Evolutionary conservation across 1,140 invertebrate species (phyloP), one percentile per base, ranked within the genome.

Genomic region (Fragariocoptes setiger): DNA sequence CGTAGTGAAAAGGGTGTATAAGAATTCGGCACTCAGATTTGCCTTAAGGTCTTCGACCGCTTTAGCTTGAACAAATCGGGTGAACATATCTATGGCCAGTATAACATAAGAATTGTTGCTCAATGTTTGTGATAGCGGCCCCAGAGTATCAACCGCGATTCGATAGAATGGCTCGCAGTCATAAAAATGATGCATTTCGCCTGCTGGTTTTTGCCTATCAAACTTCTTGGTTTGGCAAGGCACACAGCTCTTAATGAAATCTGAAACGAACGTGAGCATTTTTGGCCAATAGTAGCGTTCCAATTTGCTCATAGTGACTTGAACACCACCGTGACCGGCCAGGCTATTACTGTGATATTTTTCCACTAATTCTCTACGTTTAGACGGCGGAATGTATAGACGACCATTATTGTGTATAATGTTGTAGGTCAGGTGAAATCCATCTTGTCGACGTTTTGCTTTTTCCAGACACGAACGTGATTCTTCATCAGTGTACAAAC

Each of bases 121-220:
- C 25, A 31, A 31, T 8, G 25, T 31, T 8, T n/a, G 8, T 31
- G 25, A 8, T 8, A 31, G 8, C 25, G 25, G 37, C 35, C 38
- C 18, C 35, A 43, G 36, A 19, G 35, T 39, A 39, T 43, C 42
- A 35, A 43, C 22, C 35, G 37, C 21, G 37, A 42, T 38, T 21
- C 35, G 25, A 19, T 13, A 39, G 22, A 31, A 18, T 21, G 17
- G 16, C n/a, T 31, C n/a, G 39, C 15, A 43, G 39, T 35, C 38
- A 38, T 38, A 20, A 19, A 21, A 35, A 31, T 21, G 19, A 31
- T n/a, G 8, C 25, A 31, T 31, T n/a, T 8, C 8, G n/a, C 25
- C 25, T 8, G 25, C 25, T 31, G 25, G 25, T 31, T 31, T 31
- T 8, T 8, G 8, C 8, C 25, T 8, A 8, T 31, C 25, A 31